Base-by-base conservation (phyloP, 2,113 vertebrate genomes). In the Capreolus pygargus region DNA sequence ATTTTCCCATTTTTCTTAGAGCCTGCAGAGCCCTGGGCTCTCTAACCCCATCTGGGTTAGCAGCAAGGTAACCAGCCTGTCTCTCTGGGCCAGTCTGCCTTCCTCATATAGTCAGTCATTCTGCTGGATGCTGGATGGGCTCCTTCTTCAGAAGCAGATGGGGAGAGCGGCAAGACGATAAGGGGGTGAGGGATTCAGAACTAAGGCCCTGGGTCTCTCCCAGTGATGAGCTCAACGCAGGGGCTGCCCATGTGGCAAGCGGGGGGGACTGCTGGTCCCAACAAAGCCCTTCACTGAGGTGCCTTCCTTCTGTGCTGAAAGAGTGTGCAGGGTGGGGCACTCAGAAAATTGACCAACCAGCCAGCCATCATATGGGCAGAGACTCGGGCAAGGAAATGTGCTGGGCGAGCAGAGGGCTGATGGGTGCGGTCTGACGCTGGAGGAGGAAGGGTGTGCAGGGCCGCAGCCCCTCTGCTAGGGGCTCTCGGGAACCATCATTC, bases 131-230 rank as follows among this genome's bases (percentile, higher is more conserved):
- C n/a, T 43, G 47, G 16, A 30, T 2, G 1, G 23, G 36, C 4
- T 25, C 14, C 21, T 39, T n/a, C 13, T 36, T 47, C 83, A 78
- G 89, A 39, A 60, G 57, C 27, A 79, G 47, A 14, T 5, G 28
- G 17, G 27, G 33, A 9, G 28, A 60, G 36, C 3, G 15, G 15
- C 11, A 14, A 17, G 25, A 64, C 0, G 6, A 2, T 36, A 33
- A 45, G 33, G 45, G 36, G 39, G 6, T 12, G 9, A 92, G 14
- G n/a, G 86, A 91, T 50, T 5, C 28, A 52, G 52, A 95, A 45
- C 6, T 4, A 23, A 88, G 36, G 14, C 88, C 58, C 92, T 33
- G n/a, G 55, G 43, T 12, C 16, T 43, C 30, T 94, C n/a, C 9
- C n/a, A 21, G 2, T 13, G 39, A 23, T 30, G 58, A 43, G 43